Conservation (phyloP, 2,113 vertebrate species). For the Rhombomys opimus region DNA sequence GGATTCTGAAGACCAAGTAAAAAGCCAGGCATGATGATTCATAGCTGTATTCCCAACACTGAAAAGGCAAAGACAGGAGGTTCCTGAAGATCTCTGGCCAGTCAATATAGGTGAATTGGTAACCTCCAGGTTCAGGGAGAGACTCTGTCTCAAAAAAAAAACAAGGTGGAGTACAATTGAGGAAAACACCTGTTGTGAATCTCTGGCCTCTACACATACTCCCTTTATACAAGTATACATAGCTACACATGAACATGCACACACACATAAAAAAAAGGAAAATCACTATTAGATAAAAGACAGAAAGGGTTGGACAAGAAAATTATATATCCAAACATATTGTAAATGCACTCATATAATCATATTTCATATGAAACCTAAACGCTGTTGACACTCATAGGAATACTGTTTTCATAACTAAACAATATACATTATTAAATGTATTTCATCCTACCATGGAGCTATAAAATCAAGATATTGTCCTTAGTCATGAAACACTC, state of each 20-base stretch:
- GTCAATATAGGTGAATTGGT: not conserved
- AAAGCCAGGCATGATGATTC: not conserved
- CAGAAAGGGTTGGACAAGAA: slow-evolving; percentile 16
- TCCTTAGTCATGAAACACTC: slow-evolving; percentile 2
- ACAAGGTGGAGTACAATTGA: not conserved
- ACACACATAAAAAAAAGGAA: not conserved
- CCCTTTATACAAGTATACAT: not conserved
- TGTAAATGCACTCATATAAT: not conserved
- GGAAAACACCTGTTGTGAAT: not conserved
- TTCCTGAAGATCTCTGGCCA: not conserved
- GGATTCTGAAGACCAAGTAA: not conserved
- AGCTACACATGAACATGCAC: not conserved
- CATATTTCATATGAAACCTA: not conserved
- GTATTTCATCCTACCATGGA: not conserved
- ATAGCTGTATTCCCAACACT: not conserved
- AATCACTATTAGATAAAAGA: not conserved
- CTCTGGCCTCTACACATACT: not conserved
- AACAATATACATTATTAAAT: slow-evolving; percentile 21
- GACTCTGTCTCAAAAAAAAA: not conserved
- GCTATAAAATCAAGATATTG: slow-evolving; percentile 6
- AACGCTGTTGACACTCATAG: not conserved
- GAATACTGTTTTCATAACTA: slow-evolving; percentile 28
- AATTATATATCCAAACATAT: not conserved
- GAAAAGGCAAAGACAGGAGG: not conserved
- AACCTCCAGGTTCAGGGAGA: not conserved